Evolutionary conservation across 2,888 invertebrate species (phyloP), one percentile per base, ranked within the genome.

Genomic region (Corbicula japonica): DNA sequence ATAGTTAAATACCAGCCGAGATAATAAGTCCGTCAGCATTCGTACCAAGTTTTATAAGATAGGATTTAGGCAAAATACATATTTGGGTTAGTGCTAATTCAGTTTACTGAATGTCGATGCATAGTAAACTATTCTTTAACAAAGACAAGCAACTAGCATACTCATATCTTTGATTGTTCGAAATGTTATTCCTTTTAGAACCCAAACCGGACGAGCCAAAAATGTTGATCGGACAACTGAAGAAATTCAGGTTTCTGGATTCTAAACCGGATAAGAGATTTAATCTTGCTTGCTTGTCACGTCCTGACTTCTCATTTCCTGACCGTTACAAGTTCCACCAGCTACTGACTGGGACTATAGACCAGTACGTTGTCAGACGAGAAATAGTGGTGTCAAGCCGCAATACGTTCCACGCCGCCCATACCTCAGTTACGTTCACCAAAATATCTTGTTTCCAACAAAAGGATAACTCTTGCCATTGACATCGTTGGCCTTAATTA

Each of bases 361-460:
- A 84, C 26, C 74, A 83, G 8, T 87, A 83, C 56, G 85, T 87
- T 10, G 81, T 87, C 0, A 69, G 87, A 28, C 79, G 85, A 50
- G 87, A 87, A 66, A 80, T 80, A 10, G 85, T 87, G 2, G 77
- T 85, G 1, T 83, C 87, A 18, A 76, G 78, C 48, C 21, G 62
- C 6, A 66, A 66, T 32, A 69, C 69, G 15, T 80, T 71, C 34
- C 63, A 74, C 48, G 70, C 60, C n/a, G 68, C 77, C 5, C 73
- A 71, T 4, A 85, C 84, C 1, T 83, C 82, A 1, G 61, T 87
- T 2, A 87, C 87, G 0, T 85, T 87, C 60, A 85, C 86, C 0
- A 76, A 70, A 52, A 73, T 72, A 58, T 69, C 80, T 15, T 80
- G 80, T 41, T 80, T 80, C 44, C 56, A 69, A 30, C 52, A 72